Percentiles rank a stretch among this genome's conserved stretches.
These are phyloP conservation scores for Solea solea DNA, from an alignment of 2,113 vertebrate genomes.

Conservation along the genomic window DNA sequence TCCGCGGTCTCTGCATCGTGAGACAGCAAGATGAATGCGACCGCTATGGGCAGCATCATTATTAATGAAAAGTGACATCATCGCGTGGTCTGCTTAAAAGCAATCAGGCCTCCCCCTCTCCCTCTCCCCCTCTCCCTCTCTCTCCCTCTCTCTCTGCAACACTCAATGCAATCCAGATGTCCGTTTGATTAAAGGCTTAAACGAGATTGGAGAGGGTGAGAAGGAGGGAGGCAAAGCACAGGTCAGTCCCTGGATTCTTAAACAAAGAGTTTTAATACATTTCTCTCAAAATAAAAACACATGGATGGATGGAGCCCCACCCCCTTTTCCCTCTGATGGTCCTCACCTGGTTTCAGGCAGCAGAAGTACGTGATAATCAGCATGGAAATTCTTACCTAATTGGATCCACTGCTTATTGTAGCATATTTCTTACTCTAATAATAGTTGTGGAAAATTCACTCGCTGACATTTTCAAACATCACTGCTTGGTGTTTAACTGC, in stretches of 20 bases:
- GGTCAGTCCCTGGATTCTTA: conserved; percentile 61
- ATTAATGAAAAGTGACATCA: conserved; percentile 82
- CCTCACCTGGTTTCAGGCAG: conserved; percentile 54
- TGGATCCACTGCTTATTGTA: conserved; percentile 49
- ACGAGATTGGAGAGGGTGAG: conserved; percentile 57
- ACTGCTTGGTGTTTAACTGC: conserved; percentile 12
- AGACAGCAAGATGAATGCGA: conserved; percentile 72
- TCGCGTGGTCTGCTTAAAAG: conserved; percentile 76
- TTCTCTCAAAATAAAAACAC: conserved; percentile 75
- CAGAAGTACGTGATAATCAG: conserved; percentile 47
- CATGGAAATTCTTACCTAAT: conserved; percentile 59
- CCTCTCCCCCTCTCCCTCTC: conserved; percentile 46
- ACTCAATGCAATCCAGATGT: conserved; percentile 77
- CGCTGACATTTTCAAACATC: conserved; percentile 6
- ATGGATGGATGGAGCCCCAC: conserved; percentile 44
- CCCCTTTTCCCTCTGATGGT: conserved; percentile 37
- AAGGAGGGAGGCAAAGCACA: conserved; percentile 33
- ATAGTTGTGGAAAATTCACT: conserved; percentile 52
- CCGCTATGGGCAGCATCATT: conserved; percentile 72
- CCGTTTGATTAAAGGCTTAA: conserved; percentile 76
- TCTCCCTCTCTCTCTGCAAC: conserved; percentile 19
- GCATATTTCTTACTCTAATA: conserved; percentile 42
- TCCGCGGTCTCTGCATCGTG: conserved; percentile 39
- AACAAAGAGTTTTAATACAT: conserved; percentile 77
- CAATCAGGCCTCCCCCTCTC: conserved; percentile 74